Evolutionary conservation across 2,113 vertebrate species (phyloP).

Genomic region (Odontesthes bonariensis): DNA sequence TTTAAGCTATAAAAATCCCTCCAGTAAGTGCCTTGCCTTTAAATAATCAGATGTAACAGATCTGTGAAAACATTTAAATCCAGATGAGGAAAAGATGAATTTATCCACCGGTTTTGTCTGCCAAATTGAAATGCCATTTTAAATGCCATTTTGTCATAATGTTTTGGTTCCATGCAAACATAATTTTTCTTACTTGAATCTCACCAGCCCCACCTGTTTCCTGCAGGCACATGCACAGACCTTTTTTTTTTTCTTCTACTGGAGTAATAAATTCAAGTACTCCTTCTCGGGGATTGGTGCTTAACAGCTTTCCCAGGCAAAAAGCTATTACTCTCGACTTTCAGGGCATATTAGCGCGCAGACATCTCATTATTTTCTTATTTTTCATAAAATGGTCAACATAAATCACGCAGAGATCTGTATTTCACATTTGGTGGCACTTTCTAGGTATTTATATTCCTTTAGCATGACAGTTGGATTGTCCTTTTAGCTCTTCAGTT

Average conservation of each 20-base stretch:
- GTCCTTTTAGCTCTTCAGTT: background rate
- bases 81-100: conserved; percentile 56
- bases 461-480: background rate
- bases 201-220: conserved; percentile 74
- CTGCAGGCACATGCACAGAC: conserved; percentile 53
- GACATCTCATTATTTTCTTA: conserved; percentile 48
- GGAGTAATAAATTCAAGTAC: conserved; percentile 71
- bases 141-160: conserved; percentile 61
- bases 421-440: background rate
- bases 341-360: conserved; percentile 49
- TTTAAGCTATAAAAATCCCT: conserved; percentile 27
- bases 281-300: conserved; percentile 56
- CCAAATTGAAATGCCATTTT: conserved; percentile 65
- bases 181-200: conserved; percentile 66
- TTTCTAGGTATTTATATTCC: conserved; percentile 19
- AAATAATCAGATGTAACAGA: conserved; percentile 39
- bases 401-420: conserved; percentile 43
- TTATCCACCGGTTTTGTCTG: conserved; percentile 37
- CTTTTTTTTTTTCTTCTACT: conserved; percentile 30
- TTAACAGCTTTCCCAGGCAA: conserved; percentile 71
- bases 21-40: background rate
- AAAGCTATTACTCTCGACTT: conserved; percentile 64
- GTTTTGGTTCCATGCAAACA: conserved; percentile 66
- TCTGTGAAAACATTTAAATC: conserved; percentile 48
- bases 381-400: conserved; percentile 40